These are phyloP conservation scores for Panulirus ornatus DNA, from an alignment of 1,140 invertebrate genomes.

Conservation along the genomic window DNA sequence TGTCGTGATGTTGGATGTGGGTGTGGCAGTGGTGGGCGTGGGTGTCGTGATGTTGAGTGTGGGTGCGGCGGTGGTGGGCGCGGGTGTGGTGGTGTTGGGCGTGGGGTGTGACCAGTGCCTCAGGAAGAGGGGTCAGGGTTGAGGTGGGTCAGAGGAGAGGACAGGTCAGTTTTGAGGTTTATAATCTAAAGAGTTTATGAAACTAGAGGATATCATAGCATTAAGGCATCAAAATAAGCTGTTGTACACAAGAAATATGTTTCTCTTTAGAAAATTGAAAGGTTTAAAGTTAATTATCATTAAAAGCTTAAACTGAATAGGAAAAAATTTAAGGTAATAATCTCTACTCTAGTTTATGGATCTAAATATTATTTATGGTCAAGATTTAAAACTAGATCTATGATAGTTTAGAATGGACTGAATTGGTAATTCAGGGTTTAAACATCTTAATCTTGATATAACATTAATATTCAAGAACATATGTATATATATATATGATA, in stretches of 20 bases:
- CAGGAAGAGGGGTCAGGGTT: slow-evolving; percentile 21
- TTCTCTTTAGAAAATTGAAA: too few species aligned
- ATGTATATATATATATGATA: too few species aligned
- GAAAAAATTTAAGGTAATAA: too few species aligned
- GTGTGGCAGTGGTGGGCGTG: background rate
- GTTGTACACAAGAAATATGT: background rate
- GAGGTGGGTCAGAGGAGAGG: background rate
- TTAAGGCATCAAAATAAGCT: background rate
- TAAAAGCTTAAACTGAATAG: too few species aligned
- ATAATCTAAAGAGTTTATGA: background rate
- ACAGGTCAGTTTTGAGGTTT: background rate
- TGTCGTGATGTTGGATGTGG: background rate
- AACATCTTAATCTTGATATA: too few species aligned
- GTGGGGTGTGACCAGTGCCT: slow-evolving; percentile 43
- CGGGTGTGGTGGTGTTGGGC: background rate
- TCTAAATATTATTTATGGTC: too few species aligned
- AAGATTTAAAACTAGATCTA: too few species aligned
- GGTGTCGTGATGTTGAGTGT: background rate
- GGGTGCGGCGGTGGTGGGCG: background rate
- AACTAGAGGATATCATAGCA: background rate
- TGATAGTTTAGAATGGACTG: too few species aligned
- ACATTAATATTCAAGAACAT: too few species aligned
- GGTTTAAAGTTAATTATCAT: too few species aligned
- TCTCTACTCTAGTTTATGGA: too few species aligned
- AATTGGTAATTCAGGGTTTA: too few species aligned